Conservation (phyloP, 2,113 vertebrate species). For the Trochalopteron elliotii region DNA sequence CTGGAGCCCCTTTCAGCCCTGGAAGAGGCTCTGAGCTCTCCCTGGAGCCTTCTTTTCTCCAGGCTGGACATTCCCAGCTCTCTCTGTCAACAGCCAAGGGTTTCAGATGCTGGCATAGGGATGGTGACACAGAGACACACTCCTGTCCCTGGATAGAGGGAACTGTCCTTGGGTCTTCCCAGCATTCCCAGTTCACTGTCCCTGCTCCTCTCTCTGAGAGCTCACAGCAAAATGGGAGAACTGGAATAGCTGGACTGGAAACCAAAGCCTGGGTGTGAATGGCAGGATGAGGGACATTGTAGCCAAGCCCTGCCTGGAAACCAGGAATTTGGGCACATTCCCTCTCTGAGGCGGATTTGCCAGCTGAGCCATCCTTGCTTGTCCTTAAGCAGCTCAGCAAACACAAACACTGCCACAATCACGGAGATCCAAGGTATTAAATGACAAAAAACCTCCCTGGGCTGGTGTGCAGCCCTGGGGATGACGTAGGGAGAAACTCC, state of each 20-base stretch:
- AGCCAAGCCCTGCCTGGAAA: neutral
- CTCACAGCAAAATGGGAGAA: rapidly evolving
- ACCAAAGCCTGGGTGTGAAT: neutral
- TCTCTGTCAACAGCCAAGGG: neutral
- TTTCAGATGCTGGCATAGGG: neutral
- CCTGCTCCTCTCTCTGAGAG: neutral
- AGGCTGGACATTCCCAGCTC: neutral
- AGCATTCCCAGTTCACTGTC: rapidly evolving
- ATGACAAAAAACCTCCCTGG: neutral
- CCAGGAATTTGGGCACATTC: neutral
- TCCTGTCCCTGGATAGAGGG: neutral
- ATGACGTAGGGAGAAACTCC: neutral
- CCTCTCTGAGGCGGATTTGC: neutral
- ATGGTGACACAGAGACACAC: neutral
- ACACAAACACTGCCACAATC: neutral
- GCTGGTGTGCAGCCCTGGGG: neutral
- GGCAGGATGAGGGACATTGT: neutral
- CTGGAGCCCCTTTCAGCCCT: neutral
- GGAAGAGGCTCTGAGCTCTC: rapidly evolving
- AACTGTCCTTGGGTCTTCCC: too few species aligned
- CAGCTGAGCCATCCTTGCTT: rapidly evolving
- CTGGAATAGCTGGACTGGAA: rapidly evolving
- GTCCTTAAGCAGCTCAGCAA: neutral
- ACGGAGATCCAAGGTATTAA: rapidly evolving
- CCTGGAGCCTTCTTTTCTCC: neutral